phyloP scores from a whole-genome alignment of 2,113 vertebrate species.

The Empidonax traillii region DNA sequence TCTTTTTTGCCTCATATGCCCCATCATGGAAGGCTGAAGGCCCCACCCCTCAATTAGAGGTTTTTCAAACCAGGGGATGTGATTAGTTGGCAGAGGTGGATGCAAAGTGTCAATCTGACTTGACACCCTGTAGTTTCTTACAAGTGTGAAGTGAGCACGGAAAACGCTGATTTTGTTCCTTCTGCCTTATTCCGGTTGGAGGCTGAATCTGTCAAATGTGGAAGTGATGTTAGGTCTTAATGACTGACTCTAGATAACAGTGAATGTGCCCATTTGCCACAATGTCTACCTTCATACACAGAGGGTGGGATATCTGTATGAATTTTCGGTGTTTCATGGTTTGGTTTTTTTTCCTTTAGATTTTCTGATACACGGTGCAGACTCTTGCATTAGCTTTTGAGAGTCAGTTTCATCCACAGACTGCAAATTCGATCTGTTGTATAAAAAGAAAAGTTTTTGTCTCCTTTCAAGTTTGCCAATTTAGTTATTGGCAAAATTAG shows the following conservation, averaged over 20 bases:
- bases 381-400: not conserved
- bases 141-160: not conserved
- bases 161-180: not conserved
- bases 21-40: not conserved
- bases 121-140: slow-evolving; percentile 50
- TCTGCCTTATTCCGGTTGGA: not conserved
- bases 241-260: not conserved
- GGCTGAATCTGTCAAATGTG: not conserved
- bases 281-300: not conserved
- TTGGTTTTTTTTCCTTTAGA: not conserved
- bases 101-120: not conserved
- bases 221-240: not conserved
- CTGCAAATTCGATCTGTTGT: not conserved
- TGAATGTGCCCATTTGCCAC: not conserved
- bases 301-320: not conserved
- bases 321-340: not conserved
- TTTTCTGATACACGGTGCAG: not conserved
- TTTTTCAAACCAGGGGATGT: not conserved
- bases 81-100: slow-evolving; percentile 5
- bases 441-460: not conserved
- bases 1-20: not conserved
- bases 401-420: not conserved
- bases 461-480: not conserved
- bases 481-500: not conserved
- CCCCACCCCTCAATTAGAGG: not conserved